Base-by-base conservation (phyloP, 2,888 invertebrate species). In the Argyra leucocephala region DNA sequence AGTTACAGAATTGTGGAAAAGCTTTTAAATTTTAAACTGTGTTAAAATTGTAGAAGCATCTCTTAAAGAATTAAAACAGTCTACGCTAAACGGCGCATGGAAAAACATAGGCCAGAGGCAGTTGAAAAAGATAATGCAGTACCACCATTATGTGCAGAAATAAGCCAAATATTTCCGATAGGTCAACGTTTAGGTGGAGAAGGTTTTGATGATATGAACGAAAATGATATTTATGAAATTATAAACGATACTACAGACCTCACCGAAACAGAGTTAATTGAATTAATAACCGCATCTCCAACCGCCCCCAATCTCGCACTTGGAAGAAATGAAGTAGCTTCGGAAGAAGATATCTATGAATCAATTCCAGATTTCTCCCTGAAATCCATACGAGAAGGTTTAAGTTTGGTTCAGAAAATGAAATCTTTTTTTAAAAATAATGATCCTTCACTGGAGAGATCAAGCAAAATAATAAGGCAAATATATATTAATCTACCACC, bases 21-120 rank as follows among this genome's bases (percentile, higher is more conserved):
- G 4, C 18, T 63, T 63, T 63, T 59, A 36, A 58, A 57, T 63
- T 57, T 63, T 63, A 15, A 31, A 63, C 31, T 59, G 63, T 22
- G 36, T 63, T 31, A 63, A 57, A 63, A 57, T 57, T 24, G 63
- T 63, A 24, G 63, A 37, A 22, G 22, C 48, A 48, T 37, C 63
- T 48, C 15, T 63, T 24, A 24, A 37, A n/a, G 57, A 63, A 63
- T 48, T 58, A 63, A 63, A 58, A 63, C n/a, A 31, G 23, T 58
- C 58, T 12, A 58, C 63, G 26, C 57, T 63, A 26, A 57, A 63
- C 24, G 57, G 57, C 26, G 21, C 57, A 57, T 63, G 63, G 58
- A 63, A 63, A 63, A 58, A 57, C 57, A 58, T 57, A 63, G 63
- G 63, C 63, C 63, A 23, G 63, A 63, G 26, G 58, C 10, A 6